A percentile compares a stretch with the other conserved stretches of the same genome.
Evolutionary conservation across 1,140 invertebrate species (phyloP).

Genomic region (Vanessa tameamea): DNA sequence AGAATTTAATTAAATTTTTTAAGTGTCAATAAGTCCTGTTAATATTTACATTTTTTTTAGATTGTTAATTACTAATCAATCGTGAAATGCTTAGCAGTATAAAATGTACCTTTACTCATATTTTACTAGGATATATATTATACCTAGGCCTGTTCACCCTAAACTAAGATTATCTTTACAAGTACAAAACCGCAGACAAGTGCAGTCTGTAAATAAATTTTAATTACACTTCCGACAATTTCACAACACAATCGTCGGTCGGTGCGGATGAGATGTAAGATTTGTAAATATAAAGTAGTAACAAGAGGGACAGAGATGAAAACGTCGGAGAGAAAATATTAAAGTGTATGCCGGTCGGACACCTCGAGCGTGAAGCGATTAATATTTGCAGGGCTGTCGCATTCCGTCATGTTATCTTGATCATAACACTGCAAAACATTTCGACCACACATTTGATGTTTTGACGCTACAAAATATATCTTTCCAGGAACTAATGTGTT

Average conservation of each 20-base stretch:
- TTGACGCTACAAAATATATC: background rate
- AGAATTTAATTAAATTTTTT: too few relatives aligned
- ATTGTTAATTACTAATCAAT: too few relatives aligned
- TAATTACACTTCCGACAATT: conserved; percentile 26
- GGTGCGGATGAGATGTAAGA: conserved; percentile 2
- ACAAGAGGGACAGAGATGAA: conserved; percentile 30
- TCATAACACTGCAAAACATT: background rate
- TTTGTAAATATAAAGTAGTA: background rate
- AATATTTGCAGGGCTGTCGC: conserved; percentile 38
- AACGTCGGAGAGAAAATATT: conserved; percentile 28
- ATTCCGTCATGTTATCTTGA: conserved; percentile 16
- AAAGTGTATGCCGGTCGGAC: conserved; percentile 32
- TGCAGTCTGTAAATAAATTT: conserved; percentile 20
- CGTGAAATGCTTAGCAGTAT: too few relatives aligned
- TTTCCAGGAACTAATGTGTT: too few relatives aligned
- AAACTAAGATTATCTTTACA: background rate
- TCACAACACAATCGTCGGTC: conserved; percentile 24
- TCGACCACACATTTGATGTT: background rate
- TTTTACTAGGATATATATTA: too few relatives aligned
- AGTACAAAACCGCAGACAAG: conserved; percentile 4
- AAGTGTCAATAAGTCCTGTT: too few relatives aligned
- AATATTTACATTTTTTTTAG: too few relatives aligned
- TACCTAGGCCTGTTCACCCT: background rate
- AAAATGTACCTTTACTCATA: too few relatives aligned
- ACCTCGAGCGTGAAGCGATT: conserved; percentile 45